Base-by-base conservation (phyloP, 2,113 vertebrate genomes). In the Takifugu flavidus region DNA sequence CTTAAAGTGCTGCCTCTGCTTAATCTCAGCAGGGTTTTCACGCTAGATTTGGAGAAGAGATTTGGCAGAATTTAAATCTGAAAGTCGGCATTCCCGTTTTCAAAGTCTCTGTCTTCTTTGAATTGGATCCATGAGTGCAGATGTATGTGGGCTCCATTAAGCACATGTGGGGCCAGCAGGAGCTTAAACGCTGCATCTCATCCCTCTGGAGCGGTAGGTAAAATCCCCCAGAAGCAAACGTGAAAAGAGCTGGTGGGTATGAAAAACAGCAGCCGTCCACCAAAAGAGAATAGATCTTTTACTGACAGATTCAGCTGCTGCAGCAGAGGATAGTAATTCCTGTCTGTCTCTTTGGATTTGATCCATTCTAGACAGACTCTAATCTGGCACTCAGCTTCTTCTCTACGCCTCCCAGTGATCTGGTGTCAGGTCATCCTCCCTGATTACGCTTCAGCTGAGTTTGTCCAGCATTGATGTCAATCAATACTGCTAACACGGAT, bases 391-490 rank as follows among this genome's bases (percentile, higher is more conserved):
- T 71, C 62, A 71, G 54, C 70, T 65, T 15, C 61, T 78, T 65
- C 39, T 53, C 58, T 56, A 59, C 67, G 67, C 67, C 59, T 75
- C 58, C 13, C 58, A 1, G 59, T 70, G 31, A 51, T 75, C 78
- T 65, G 59, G 13, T 51, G 59, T 57, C 8, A 52, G 72, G 77
- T 83, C 78, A 75, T 34, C 59, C 73, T 75, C 72, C 70, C 77
- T 88, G 88, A 91, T 89, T 87, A 79, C 28, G 68, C 71, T 79
- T 86, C 68, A 78, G 82, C 78, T 74, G 65, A 77, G 77, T 75
- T 79, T 74, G 80, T 80, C 72, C 26, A 15, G 80, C 79, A 83
- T 78, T 86, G 59, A 79, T 82, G 83, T 86, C 86, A 80, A 82
- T 88, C 83, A 65, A 83, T 84, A 75, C 63, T 43, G 66, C 80